phyloP scores from a whole-genome alignment of 2,113 vertebrate species.

The Hystrix cristata region DNA sequence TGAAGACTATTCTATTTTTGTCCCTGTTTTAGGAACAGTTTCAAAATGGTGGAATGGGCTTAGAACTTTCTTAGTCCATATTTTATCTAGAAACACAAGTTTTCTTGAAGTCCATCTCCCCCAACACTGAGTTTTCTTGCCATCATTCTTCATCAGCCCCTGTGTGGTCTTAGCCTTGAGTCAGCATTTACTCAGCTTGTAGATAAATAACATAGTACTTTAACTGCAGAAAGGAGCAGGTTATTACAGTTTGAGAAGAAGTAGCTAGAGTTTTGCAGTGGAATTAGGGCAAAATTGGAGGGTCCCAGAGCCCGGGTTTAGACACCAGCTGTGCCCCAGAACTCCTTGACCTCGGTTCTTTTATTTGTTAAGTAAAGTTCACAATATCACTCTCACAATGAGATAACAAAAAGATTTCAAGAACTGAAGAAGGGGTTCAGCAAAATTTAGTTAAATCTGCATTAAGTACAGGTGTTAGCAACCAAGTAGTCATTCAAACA shows the following conservation, averaged over 20 bases:
- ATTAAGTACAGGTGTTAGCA: too few relatives aligned
- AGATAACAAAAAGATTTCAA: background rate
- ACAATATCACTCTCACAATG: background rate
- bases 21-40: conserved; percentile 7
- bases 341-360: background rate
- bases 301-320: background rate
- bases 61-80: conserved; percentile 4
- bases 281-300: background rate
- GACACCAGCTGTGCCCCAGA: background rate
- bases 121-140: conserved; percentile 29
- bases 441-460: background rate
- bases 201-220: background rate
- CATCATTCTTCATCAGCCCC: background rate
- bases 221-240: background rate
- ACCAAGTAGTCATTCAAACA: conserved; percentile 1
- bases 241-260: background rate
- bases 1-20: background rate
- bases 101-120: conserved; percentile 46
- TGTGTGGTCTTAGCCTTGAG: background rate
- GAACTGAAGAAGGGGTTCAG: background rate
- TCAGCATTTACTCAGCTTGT: conserved; percentile 16
- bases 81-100: conserved; percentile 2
- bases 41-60: background rate
- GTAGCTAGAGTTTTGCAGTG: background rate
- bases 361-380: background rate